Evolutionary conservation across 2,888 invertebrate genomes (phyloP), one percentile per base, ranked within the genome.

Genomic region (Nymphalis polychloros): DNA sequence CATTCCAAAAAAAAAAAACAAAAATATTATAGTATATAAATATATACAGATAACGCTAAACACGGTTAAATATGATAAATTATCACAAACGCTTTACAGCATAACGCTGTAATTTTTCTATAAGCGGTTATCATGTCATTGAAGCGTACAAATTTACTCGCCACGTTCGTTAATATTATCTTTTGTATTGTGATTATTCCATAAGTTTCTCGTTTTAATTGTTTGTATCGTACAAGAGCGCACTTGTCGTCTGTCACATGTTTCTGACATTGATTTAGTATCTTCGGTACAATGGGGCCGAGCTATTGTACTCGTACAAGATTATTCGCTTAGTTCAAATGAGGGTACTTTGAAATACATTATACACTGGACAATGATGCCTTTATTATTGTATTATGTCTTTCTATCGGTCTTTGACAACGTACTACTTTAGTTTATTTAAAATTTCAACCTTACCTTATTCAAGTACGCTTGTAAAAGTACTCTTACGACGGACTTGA

Each of bases 191-290:
- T 63, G 50, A 64, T 64, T 55, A 68, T 64, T 62, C 48, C 47
- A 70, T 61, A 67, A 67, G 55, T 64, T 69, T 62, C 67, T 52
- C 52, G 48, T 62, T 66, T 70, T 70, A 70, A 70, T 70, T 70
- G 70, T 70, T 70, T 64, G 64, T 67, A 64, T 52, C 64, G 57
- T 70, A 70, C 67, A 64, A 67, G 67, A 55, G 69, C 67, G 64
- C 55, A 52, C 64, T 68, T 71, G 70, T 71, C 63, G 55, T 63
- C 59, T 65, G 70, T 68, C 70, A 68, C 68, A 63, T 71, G 70
- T 49, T 68, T 59, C 41, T 68, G 70, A 71, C 70, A 48, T 71
- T 71, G 70, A 71, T 71, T 71, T 71, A 71, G 68, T 68, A 63
- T 71, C 59, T 59, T 59, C 48, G 41, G 65, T 17, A 68, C 68